Percentiles rank a stretch among this genome's conserved stretches.
phyloP scores from a whole-genome alignment of 2,113 vertebrate genomes.

The Pseudois nayaur region DNA sequence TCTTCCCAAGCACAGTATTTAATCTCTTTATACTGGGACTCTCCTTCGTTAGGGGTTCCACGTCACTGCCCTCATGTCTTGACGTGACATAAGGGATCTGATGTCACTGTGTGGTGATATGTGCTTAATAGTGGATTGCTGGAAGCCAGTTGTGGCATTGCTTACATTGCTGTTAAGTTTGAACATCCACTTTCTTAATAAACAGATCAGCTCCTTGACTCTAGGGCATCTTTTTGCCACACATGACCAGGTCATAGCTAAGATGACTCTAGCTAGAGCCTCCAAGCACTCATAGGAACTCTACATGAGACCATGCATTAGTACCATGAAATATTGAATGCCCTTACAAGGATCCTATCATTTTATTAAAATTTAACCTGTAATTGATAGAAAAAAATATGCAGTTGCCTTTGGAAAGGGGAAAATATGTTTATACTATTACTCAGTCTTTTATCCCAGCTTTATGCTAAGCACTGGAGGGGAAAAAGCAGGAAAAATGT shows the following conservation, averaged over 20 bases:
- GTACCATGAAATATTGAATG: not conserved
- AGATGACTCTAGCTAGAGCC: not conserved
- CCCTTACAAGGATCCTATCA: not conserved
- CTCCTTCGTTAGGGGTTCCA: not conserved
- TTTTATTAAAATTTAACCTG: not conserved
- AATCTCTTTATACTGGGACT: not conserved
- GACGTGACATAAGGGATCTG: not conserved
- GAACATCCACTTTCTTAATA: not conserved
- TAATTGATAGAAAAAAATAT: not conserved
- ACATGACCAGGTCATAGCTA: not conserved
- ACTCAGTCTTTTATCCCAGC: not conserved
- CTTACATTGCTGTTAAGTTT: not conserved
- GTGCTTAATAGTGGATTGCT: not conserved
- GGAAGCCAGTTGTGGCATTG: not conserved
- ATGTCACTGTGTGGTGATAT: fast-evolving
- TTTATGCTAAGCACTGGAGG: not conserved
- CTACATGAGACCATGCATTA: not conserved
- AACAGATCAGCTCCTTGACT: not conserved
- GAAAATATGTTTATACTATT: not conserved
- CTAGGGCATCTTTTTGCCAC: not conserved
- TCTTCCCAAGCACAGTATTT: not conserved
- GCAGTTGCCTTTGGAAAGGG: not conserved
- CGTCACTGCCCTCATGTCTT: too few relatives aligned
- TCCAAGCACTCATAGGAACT: not conserved
- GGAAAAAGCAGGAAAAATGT: not conserved